Evolutionary conservation across 2,888 invertebrate species (phyloP).

Genomic region (Blera fallax): DNA sequence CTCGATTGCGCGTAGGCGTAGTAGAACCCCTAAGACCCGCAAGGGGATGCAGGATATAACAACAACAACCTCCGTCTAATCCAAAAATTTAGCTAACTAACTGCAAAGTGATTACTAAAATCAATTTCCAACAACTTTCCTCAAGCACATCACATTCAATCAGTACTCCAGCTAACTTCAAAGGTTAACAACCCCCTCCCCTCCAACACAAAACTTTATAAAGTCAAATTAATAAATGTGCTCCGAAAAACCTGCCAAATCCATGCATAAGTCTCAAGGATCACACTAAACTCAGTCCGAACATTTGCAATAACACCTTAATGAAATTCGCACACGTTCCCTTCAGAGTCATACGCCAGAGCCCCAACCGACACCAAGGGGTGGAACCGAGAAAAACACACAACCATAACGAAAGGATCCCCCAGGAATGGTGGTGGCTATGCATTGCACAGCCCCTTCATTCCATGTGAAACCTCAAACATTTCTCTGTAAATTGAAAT

Average conservation of each 20-base stretch:
- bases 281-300: slow-evolving; percentile 42
- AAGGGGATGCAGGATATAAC: too few species aligned
- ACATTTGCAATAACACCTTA: slow-evolving; percentile 52
- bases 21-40: too few species aligned
- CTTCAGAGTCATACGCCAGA: not conserved
- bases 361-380: not conserved
- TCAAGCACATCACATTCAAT: not conserved
- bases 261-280: slow-evolving; percentile 27
- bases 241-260: not conserved
- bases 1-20: too few species aligned
- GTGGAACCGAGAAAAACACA: not conserved
- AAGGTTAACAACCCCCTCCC: not conserved
- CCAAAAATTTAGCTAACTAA: too few species aligned
- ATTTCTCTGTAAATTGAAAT: slow-evolving; percentile 61
- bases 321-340: slow-evolving; percentile 28
- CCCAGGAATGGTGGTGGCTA: slow-evolving; percentile 2
- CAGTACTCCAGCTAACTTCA: not conserved
- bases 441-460: not conserved
- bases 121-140: too few species aligned
- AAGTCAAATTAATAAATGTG: not conserved
- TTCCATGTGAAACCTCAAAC: slow-evolving; percentile 47
- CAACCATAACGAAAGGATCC: slow-evolving; percentile 2
- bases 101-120: too few species aligned
- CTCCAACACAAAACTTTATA: not conserved
- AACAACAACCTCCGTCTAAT: too few species aligned